Base-by-base conservation (phyloP, 2,797 vertebrate genomes). In the Enteromius treurensis region DNA sequence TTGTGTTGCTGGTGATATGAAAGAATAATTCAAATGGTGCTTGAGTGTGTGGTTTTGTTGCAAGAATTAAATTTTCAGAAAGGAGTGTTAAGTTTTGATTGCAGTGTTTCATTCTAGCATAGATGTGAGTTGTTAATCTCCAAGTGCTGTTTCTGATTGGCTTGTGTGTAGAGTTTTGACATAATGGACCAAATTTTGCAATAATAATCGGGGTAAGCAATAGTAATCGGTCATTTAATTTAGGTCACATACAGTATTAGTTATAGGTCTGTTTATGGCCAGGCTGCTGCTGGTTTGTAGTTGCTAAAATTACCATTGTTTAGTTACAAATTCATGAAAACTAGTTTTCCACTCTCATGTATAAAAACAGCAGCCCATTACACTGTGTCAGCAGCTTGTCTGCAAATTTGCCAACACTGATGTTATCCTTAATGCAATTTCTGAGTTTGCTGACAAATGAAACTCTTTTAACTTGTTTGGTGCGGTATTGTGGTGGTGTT, bases 391-490 rank as follows among this genome's bases (percentile, higher is more conserved):
- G 49, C 49, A 75, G 47, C 45, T 51, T 51, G 17, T 21, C 70
- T 73, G 19, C 26, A 73, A 29, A 75, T 55, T 75, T 75, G 32
- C 29, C 19, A 55, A 34, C 11, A 49, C 15, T 5, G 69, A 71
- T 71, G 13, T 47, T 49, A 19, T 14, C 14, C 5, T 32, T 19
- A 74, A 53, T 74, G 26, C 19, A 21, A 53, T 74, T 49, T 71
- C 23, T 29, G 69, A 65, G 15, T 49, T 71, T 49, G 68, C 23
- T 71, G 23, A 49, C 42, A 49, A 49, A 34, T 74, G 5, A 74
- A 74, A 74, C 17, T 6, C 49, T 53, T 55, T n/a, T n/a, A 40
- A 68, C 17, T 68, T 40, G 65, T 34, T 74, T 74, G 71, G 5
- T 70, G 67, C 11, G 11, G 23, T 34, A 34, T 37, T 37, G 49